phyloP scores from a whole-genome alignment of 2,888 invertebrate species.

The Brachycybe producta region DNA sequence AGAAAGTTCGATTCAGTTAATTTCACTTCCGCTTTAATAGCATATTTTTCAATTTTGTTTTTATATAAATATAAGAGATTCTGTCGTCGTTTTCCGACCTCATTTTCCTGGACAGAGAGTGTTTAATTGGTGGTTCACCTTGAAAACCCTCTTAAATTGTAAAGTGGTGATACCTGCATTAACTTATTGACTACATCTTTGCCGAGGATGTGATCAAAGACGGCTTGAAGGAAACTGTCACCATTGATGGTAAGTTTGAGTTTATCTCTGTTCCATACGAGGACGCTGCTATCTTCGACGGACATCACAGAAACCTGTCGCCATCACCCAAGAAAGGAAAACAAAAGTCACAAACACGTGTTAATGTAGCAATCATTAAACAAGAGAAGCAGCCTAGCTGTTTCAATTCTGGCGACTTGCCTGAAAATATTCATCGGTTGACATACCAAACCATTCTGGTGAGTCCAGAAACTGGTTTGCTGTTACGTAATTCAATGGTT shows the following conservation, averaged over 20 bases:
- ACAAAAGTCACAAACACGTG: background rate
- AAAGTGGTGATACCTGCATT: constrained; percentile 71
- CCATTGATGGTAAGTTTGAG: constrained; percentile 67
- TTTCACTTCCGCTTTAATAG: no score
- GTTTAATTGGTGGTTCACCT: background rate
- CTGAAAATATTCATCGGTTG: constrained; percentile 74
- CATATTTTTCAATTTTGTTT: no score
- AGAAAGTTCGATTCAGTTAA: no score
- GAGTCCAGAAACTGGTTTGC: constrained; percentile 78
- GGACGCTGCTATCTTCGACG: constrained; percentile 67
- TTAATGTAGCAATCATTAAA: background rate
- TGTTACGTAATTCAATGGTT: constrained; percentile 71
- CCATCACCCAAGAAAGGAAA: constrained; percentile 64
- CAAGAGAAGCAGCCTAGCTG: background rate
- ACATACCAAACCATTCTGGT: constrained; percentile 79
- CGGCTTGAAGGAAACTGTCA: constrained; percentile 61
- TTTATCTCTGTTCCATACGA: constrained; percentile 76
- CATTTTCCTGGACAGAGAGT: background rate
- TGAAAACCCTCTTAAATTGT: background rate
- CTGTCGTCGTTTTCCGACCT: no score
- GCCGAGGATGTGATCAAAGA: constrained; percentile 73
- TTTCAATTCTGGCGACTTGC: constrained; percentile 36
- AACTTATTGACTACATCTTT: constrained; percentile 74
- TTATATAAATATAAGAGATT: no score
- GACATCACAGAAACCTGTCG: constrained; percentile 78